Evolutionary conservation across 2,113 vertebrate genomes (phyloP), one percentile per base, ranked within the genome.

Genomic region (Sapajus apella): DNA sequence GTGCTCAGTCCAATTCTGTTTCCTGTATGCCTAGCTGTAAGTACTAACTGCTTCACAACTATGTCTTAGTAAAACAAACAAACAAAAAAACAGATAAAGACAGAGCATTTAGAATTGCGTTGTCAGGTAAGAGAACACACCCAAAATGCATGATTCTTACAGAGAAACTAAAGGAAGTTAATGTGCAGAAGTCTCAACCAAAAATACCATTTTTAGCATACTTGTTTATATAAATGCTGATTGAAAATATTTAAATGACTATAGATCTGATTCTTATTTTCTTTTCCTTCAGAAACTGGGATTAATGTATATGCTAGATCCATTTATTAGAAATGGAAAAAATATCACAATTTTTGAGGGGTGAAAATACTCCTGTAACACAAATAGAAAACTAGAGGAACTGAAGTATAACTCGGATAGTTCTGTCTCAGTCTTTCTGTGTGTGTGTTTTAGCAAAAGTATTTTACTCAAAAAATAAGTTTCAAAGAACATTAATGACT

Each of bases 391-490:
- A 94, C 82, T 96, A 56, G 70, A 92, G 52, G 13, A 85, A 92
- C 64, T 91, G 16, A 94, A 96, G 35, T 87, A 17, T 72, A 94
- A 95, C 25, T 66, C 30, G 43, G 43, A 79, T 0, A 91, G 32
- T 64, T 87, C 52, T 86, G 90, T 72, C 66, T 93, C 43, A 55
- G 77, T 72, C 13, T 87, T 2, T 83, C 10, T 80, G 21, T 87
- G 21, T 43, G 52, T 91, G 27, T 91, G 3, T 75, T 13, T 27
- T 90, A 86, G 55, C n/a, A 84, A 18, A 87, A 73, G 12, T 96
- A 73, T 87, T 94, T 95, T 91, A 96, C 76, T 70, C 40, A 90
- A 12, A 93, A 95, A 89, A 84, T 27, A 97, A 47, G 37, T 82
- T 98, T 76, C 77, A 79, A 82, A 94, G 68, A 94, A 81, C 47